These are phyloP conservation scores for Tetanocera ferruginea DNA, from an alignment of 2,888 invertebrate genomes.

Conservation along the genomic window DNA sequence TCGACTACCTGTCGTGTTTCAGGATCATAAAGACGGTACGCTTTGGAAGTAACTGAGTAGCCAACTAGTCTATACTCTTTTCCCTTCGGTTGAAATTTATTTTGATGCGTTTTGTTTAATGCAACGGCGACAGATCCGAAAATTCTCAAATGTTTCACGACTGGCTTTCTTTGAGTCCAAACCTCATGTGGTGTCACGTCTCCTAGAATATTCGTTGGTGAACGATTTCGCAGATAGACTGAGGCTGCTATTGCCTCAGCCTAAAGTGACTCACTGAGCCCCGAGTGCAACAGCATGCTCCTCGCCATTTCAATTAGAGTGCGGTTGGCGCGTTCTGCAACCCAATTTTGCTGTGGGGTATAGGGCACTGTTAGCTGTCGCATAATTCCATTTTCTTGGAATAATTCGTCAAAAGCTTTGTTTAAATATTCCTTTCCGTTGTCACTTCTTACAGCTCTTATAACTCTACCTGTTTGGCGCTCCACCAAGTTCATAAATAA, in stretches of 20 bases:
- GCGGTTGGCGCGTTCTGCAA: constrained; percentile 47
- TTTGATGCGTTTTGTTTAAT: constrained; percentile 16
- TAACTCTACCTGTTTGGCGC: neutral
- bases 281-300: constrained; percentile 16
- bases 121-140: constrained; percentile 40
- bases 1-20: neutral
- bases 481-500: neutral
- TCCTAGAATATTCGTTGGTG: neutral
- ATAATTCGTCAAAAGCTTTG: constrained; percentile 20
- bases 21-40: constrained; percentile 1
- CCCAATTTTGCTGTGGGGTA: constrained; percentile 52
- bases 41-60: neutral
- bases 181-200: constrained; percentile 38
- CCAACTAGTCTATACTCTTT: neutral
- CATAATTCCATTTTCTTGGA: constrained; percentile 26
- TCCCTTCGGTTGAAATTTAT: neutral
- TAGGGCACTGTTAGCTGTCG: constrained; percentile 37
- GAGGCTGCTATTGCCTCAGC: constrained; percentile 38
- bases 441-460: constrained; percentile 34
- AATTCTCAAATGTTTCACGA: constrained; percentile 29
- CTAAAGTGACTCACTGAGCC: constrained; percentile 24
- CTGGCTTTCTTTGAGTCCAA: constrained; percentile 30
- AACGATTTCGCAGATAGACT: constrained; percentile 35
- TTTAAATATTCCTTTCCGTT: constrained; percentile 34
- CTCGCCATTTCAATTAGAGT: constrained; percentile 41